A percentile compares a stretch with the other conserved stretches of the same genome.
phyloP scores from a whole-genome alignment of 53 echinoderm and acorn worm genomes.

The Hippasteria phrygiana region DNA sequence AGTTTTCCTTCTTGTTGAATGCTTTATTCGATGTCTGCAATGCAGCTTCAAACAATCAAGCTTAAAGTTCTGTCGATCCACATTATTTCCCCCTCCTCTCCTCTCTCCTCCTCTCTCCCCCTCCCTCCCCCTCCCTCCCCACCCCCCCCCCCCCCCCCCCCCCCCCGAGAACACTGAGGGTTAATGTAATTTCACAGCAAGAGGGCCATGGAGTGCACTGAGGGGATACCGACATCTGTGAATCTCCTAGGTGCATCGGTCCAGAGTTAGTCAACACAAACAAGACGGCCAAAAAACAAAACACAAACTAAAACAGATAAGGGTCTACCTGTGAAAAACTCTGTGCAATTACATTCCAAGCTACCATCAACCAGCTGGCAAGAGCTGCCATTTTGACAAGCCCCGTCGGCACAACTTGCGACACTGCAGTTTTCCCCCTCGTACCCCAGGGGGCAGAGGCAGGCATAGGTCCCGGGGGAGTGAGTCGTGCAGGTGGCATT shows the following conservation, averaged over 20 bases:
- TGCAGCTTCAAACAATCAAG: no score
- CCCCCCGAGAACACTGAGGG: no score
- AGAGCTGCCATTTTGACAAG: conserved; percentile 76
- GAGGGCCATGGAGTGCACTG: not conserved
- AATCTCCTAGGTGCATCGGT: not conserved
- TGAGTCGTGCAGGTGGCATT: conserved; percentile 65
- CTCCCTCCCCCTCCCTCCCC: no score
- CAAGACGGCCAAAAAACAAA: not conserved
- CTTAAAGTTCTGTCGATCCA: no score
- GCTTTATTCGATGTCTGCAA: no score
- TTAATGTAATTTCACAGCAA: not conserved
- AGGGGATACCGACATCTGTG: not conserved
- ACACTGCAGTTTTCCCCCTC: conserved; percentile 65
- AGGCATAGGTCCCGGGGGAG: conserved; percentile 50
- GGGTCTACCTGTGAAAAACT: conserved; percentile 76
- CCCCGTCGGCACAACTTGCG: conserved; percentile 71
- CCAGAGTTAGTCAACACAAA: conserved; percentile 16
- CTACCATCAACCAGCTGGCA: conserved; percentile 65
- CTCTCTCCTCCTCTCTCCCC: no score
- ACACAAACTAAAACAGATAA: conserved; percentile 10
- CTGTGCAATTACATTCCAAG: conserved; percentile 81
- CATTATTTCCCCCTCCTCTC: no score
- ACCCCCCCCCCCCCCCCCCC: no score
- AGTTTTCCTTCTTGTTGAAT: no score
- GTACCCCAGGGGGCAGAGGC: conserved; percentile 81